Evolutionary conservation across 2,113 vertebrate species (phyloP), one percentile per base, ranked within the genome.

Genomic region (Tylochromis polylepis): DNA sequence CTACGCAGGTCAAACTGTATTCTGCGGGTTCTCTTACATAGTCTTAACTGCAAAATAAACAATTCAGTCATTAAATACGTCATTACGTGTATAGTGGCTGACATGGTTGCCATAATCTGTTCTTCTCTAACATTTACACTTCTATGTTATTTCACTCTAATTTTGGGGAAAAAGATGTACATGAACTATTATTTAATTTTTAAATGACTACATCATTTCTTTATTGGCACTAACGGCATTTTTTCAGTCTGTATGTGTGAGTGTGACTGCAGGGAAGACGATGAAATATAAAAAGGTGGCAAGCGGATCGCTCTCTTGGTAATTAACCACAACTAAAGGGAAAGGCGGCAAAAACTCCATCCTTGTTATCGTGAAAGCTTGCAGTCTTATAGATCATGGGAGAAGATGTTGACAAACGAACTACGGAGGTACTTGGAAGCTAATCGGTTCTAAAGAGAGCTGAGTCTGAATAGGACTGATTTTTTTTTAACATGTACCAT

Each of bases 151-250:
- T 10, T 11, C 9, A 41, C 38, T 41, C 9, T 41, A 11, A 41
- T 41, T n/a, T 36, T 67, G 31, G 34, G 18, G 29, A 6, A 22
- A 3, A 5, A 58, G n/a, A 53, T 53, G 51, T 20, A 10, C 34
- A 41, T 65, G 34, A 38, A 34, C 60, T 65, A 11, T 36, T 3
- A 36, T 12, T 36, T 18, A 0, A 29, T 65, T 14, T 36, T 36
- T 65, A 20, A 65, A 65, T 65, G 18, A 8, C 4, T 20, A 12
- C 18, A 38, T 65, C 18, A 1, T 36, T 12, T 65, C 4, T 65
- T 34, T 38, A n/a, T 0, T 36, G 1, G 16, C 22, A 58, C 22
- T 57, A 57, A 57, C 12, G 14, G 55, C 16, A 12, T 65, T 0
- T n/a, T 65, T n/a, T 65, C 18, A 62, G 18, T 36, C 59, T 62